These are phyloP conservation scores for Nudaria mundana DNA, from an alignment of 2,888 invertebrate species.

Conservation along the genomic window DNA sequence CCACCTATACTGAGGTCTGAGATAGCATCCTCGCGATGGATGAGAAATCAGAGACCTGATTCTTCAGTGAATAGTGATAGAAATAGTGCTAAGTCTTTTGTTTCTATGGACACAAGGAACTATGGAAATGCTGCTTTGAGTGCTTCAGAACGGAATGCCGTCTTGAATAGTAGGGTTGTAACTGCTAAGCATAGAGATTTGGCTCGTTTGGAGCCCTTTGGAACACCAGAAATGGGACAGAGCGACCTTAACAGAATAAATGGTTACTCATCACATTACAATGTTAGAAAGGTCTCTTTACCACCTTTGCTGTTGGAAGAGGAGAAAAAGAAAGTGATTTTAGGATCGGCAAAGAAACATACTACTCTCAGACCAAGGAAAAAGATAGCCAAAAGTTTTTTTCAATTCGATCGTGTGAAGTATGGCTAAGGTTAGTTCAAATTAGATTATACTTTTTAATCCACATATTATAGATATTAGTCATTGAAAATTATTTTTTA, in stretches of 20 bases:
- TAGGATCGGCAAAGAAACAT: constrained; percentile 58
- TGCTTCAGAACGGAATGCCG: constrained; percentile 54
- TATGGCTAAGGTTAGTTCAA: constrained; percentile 26
- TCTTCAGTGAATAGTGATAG: constrained; percentile 67
- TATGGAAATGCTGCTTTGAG: constrained; percentile 50
- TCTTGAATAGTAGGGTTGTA: constrained; percentile 53
- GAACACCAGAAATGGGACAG: constrained; percentile 56
- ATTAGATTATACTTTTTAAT: too few species aligned
- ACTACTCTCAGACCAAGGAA: constrained; percentile 43
- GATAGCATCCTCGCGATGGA: constrained; percentile 73
- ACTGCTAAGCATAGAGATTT: constrained; percentile 66
- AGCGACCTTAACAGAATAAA: constrained; percentile 45
- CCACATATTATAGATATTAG: too few species aligned
- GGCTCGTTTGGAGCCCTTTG: constrained; percentile 59
- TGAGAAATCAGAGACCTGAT: constrained; percentile 65
- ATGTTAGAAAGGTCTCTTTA: constrained; percentile 67
- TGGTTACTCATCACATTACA: constrained; percentile 46
- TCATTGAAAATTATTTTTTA: too few species aligned
- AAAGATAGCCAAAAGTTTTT: constrained; percentile 36
- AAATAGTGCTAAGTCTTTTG: constrained; percentile 74
- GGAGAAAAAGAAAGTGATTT: constrained; percentile 55
- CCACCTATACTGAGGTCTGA: constrained; percentile 70
- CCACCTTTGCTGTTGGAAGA: constrained; percentile 71
- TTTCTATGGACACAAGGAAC: constrained; percentile 65
- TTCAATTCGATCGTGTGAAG: constrained; percentile 46